Base-by-base conservation (phyloP, 2,113 vertebrate species). In the Limanda limanda region DNA sequence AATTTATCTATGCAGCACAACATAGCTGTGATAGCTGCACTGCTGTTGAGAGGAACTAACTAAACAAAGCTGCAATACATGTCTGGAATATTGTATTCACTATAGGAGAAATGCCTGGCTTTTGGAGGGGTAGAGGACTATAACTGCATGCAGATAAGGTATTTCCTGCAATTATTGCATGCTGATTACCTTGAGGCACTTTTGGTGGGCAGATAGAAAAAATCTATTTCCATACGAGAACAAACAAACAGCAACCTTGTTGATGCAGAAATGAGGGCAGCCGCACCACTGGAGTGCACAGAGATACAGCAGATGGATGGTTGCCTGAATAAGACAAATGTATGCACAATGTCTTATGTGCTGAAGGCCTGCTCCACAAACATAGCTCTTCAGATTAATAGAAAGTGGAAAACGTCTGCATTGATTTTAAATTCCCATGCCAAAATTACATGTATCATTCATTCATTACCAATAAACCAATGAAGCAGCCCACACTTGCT, bases 231-330 rank as follows among this genome's bases (percentile, higher is more conserved):
- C 78, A 62, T 54, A 71, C 56, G 95, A 77, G 92, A 92, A 74
- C 94, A 96, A 90, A 96, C 94, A 81, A 78, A 96, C 71, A 94
- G 94, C 86, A 95, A 93, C 74, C 85, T 95, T 5, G 85, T 86
- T 72, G 95, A 94, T 56, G n/a, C 83, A 54, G 93, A 95, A 59
- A 91, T 91, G 51, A 75, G 95, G 64, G 91, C 89, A 40, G 92
- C 79, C 73, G 87, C 94, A 79, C 95, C 95, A 63, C 92, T 91
- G 79, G 92, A 93, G 51, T 94, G 92, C 86, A 94, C 76, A 42
- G 45, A 21, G 14, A n/a, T 21, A 11, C 20, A n/a, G 51, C 51
- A n/a, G 54, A 21, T 42, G 20, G 18, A 55, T 10, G 15, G 31
- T 27, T 45, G 68, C 2, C 40, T 51, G 23, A 70, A 62, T 23